phyloP scores from a whole-genome alignment of 2,113 vertebrate genomes.

The Nothobranchius furzeri region DNA sequence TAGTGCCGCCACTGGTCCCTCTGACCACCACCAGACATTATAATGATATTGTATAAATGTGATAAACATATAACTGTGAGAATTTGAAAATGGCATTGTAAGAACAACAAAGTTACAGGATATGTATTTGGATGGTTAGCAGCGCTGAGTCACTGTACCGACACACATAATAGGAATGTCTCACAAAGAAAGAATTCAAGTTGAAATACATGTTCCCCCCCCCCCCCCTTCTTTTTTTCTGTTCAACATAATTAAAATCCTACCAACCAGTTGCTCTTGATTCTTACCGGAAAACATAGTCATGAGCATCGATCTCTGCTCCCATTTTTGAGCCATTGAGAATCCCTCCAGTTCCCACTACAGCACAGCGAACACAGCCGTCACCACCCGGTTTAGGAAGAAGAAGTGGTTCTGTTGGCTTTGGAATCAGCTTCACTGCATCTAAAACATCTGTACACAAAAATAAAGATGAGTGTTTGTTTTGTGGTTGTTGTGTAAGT shows the following conservation, averaged over 20 bases:
- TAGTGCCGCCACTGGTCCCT: too few relatives aligned
- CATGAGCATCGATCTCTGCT: slow-evolving; percentile 86
- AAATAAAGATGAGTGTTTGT: background rate
- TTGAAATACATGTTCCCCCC: too few relatives aligned
- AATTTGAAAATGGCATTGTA: too few relatives aligned
- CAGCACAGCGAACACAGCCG: slow-evolving; percentile 85
- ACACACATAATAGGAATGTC: too few relatives aligned
- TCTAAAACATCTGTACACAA: slow-evolving; percentile 80
- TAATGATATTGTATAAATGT: too few relatives aligned
- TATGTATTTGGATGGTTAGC: too few relatives aligned
- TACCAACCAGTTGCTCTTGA: background rate
- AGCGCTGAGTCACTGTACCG: too few relatives aligned
- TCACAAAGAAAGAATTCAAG: too few relatives aligned
- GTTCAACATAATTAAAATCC: background rate
- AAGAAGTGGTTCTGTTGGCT: slow-evolving; percentile 80
- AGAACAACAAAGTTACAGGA: too few relatives aligned
- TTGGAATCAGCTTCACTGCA: slow-evolving; percentile 77
- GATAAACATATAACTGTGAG: too few relatives aligned
- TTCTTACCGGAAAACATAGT: slow-evolving; percentile 87
- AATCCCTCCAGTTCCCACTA: slow-evolving; percentile 87
- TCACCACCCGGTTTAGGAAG: slow-evolving; percentile 11
- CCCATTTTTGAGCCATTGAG: slow-evolving; percentile 85
- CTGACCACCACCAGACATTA: too few relatives aligned
- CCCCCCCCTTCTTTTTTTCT: too few relatives aligned
- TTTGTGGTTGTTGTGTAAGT: background rate